Percentiles rank a stretch among this genome's conserved stretches.
phyloP scores from a whole-genome alignment of 2,888 invertebrate species.

The Belgica antarctica region DNA sequence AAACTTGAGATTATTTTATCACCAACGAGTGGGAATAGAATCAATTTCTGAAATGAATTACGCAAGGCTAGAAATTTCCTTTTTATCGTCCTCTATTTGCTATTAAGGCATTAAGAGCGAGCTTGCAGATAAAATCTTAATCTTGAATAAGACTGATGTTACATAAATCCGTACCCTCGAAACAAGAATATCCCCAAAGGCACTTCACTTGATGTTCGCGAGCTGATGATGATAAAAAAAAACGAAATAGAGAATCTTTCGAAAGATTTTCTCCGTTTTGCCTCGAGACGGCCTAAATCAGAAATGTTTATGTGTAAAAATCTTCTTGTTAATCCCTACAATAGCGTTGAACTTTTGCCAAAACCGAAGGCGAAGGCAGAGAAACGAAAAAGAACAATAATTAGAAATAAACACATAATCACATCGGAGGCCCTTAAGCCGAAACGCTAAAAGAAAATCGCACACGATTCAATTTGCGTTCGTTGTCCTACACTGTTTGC shows the following conservation, averaged over 20 bases:
- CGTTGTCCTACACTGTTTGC: neutral
- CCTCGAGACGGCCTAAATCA: neutral
- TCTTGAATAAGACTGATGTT: neutral
- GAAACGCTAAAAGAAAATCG: conserved; percentile 30
- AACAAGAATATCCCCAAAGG: conserved; percentile 9
- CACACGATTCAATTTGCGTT: conserved; percentile 16
- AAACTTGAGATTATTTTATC: neutral
- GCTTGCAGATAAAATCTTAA: neutral
- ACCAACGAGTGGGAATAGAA: neutral
- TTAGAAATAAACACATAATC: conserved; percentile 39
- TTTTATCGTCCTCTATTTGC: neutral
- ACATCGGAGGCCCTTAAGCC: conserved; percentile 24
- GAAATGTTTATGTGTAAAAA: neutral
- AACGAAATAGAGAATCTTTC: neutral
- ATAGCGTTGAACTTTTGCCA: neutral
- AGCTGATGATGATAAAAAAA: neutral
- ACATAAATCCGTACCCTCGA: neutral
- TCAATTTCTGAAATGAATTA: conserved; percentile 6
- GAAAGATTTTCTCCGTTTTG: too few relatives aligned
- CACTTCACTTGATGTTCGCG: conserved; percentile 17
- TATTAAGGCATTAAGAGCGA: neutral
- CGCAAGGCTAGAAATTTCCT: neutral
- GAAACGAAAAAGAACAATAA: conserved; percentile 22
- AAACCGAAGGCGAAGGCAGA: neutral
- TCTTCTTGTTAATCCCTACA: conserved; percentile 7